These are phyloP conservation scores for Unio delphinus DNA, from an alignment of 2,888 invertebrate genomes.

Conservation along the genomic window DNA sequence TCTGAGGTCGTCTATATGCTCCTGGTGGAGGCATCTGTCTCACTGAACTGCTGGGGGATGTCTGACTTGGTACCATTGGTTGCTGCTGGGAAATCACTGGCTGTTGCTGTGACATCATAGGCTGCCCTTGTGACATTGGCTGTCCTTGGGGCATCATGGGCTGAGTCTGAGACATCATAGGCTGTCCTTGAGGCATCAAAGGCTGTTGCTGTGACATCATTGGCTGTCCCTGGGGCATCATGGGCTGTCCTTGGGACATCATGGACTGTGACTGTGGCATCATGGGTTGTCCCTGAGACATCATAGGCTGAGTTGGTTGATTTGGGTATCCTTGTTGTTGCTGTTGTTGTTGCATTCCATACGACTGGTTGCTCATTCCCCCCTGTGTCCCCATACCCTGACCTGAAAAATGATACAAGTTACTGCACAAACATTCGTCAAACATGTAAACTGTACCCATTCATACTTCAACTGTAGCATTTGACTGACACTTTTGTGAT, in stretches of 20 bases:
- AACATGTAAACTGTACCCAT: too few relatives aligned
- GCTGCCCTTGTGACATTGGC: slow-evolving; percentile 38
- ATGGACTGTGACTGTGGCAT: slow-evolving; percentile 46
- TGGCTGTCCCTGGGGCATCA: slow-evolving; percentile 34
- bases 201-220: slow-evolving; percentile 41
- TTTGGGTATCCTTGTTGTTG: slow-evolving; percentile 4
- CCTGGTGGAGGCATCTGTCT: slow-evolving; percentile 25
- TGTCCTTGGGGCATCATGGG: slow-evolving; percentile 48
- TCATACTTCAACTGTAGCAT: too few relatives aligned
- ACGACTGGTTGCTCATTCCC: slow-evolving; percentile 23
- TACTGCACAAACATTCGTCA: too few relatives aligned
- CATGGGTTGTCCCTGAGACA: slow-evolving; percentile 42
- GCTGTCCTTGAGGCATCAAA: slow-evolving; percentile 39
- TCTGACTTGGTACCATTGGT: slow-evolving; percentile 46
- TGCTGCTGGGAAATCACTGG: slow-evolving; percentile 35
- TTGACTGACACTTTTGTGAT: too few relatives aligned
- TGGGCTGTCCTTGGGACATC: slow-evolving; percentile 50
- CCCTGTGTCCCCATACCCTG: slow-evolving; percentile 25
- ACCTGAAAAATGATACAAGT: slow-evolving; percentile 8
- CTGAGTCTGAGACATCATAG: slow-evolving; percentile 40
- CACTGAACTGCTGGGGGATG: slow-evolving; percentile 16
- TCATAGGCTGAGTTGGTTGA: slow-evolving; percentile 25
- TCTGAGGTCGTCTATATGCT: slow-evolving; percentile 40
- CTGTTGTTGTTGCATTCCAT: slow-evolving; percentile 24
- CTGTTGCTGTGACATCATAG: slow-evolving; percentile 35